Percentiles rank a stretch among this genome's conserved stretches.
Evolutionary conservation across 2,797 vertebrate genomes (phyloP).

Genomic region (Paramormyrops hopkinsi): DNA sequence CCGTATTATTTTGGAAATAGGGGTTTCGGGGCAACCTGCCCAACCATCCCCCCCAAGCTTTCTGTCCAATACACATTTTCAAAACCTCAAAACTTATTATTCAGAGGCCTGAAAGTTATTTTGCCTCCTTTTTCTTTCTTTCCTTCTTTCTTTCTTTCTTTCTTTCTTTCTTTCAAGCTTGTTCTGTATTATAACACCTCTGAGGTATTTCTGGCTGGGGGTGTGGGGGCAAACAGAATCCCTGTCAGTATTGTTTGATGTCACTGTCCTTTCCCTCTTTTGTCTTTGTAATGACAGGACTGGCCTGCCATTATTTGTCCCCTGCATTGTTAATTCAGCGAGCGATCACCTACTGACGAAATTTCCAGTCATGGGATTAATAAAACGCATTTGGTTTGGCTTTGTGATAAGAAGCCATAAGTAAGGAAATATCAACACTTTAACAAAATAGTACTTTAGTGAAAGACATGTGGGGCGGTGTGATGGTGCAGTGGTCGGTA

Average conservation of each 20-base stretch:
- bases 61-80: neutral
- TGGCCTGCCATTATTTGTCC: constrained; percentile 57
- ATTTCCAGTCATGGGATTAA: neutral
- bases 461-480: neutral
- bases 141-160: neutral
- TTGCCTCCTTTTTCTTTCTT: neutral
- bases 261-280: constrained; percentile 34
- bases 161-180: neutral
- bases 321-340: constrained; percentile 44
- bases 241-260: constrained; percentile 47
- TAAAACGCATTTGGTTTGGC: neutral
- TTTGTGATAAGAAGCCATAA: neutral
- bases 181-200: neutral
- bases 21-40: neutral
- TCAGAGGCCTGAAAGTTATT: neutral
- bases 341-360: constrained; percentile 54
- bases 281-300: constrained; percentile 40
- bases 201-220: neutral
- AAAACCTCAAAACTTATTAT: neutral
- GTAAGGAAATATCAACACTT: neutral
- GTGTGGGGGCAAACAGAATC: constrained; percentile 35
- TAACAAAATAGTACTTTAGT: neutral
- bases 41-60: neutral
- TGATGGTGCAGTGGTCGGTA: neutral
- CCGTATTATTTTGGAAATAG: neutral